phyloP scores from a whole-genome alignment of 2,888 invertebrate species.

The Apodemia mormo region DNA sequence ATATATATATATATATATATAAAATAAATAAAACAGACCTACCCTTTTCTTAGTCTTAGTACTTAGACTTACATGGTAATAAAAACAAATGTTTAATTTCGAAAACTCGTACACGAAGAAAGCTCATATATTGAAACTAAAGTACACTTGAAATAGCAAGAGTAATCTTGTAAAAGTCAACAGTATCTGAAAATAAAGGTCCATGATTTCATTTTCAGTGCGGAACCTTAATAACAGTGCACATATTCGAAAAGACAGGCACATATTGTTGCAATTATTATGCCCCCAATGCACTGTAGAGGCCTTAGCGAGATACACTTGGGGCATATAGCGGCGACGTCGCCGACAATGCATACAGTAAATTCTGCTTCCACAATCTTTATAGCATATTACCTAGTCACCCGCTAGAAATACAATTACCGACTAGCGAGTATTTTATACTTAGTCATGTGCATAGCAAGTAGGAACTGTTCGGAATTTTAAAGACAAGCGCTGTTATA shows the following conservation, averaged over 20 bases:
- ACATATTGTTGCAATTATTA: constrained; percentile 11
- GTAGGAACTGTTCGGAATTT: background rate
- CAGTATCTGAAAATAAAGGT: background rate
- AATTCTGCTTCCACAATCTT: constrained; percentile 22
- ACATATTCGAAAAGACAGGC: constrained; percentile 3
- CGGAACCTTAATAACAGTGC: background rate
- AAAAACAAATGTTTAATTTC: too few species aligned
- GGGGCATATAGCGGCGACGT: constrained; percentile 9
- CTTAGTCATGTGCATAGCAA: constrained; percentile 15
- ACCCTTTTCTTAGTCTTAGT: too few species aligned
- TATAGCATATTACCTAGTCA: constrained; percentile 24
- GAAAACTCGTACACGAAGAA: too few species aligned
- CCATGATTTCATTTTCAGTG: background rate
- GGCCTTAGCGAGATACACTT: constrained; percentile 24
- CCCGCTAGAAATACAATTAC: constrained; percentile 20
- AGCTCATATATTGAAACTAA: too few species aligned
- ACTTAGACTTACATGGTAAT: too few species aligned
- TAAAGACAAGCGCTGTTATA: background rate
- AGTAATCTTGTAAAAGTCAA: background rate
- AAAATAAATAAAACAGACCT: too few species aligned
- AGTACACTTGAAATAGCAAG: too few species aligned
- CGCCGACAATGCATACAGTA: constrained; percentile 13
- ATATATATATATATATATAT: too few species aligned
- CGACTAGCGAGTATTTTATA: constrained; percentile 12
- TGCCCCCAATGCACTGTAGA: constrained; percentile 16